Conservation (phyloP, 2,113 vertebrate genomes). For the Ciconia maguari region DNA sequence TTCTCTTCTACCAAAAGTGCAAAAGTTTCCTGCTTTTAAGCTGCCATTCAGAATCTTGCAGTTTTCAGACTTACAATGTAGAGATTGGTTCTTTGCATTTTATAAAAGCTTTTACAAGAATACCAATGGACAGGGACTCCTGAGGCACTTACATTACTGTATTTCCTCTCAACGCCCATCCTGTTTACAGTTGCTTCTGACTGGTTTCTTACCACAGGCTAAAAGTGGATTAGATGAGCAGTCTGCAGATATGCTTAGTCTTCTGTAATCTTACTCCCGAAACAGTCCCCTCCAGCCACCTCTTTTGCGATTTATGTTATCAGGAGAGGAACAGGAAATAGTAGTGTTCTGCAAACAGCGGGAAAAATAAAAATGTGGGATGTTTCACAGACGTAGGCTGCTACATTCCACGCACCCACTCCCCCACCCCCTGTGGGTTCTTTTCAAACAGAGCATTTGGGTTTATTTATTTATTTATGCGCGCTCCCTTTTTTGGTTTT, state of each 20-base stretch:
- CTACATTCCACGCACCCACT: no score
- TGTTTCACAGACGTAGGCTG: not conserved
- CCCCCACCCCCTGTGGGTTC: fast-evolving
- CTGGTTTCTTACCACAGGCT: not conserved
- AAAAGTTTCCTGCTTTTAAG: not conserved
- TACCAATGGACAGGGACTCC: not conserved
- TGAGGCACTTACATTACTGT: fast-evolving
- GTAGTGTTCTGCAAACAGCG: not conserved
- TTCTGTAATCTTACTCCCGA: not conserved
- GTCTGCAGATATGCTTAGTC: not conserved
- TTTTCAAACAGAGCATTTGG: not conserved
- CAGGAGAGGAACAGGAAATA: not conserved
- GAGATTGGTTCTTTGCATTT: not conserved
- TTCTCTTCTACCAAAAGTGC: not conserved
- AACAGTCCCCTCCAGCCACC: not conserved
- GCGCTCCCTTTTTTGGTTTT: not conserved
- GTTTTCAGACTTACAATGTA: not conserved
- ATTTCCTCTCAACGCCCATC: not conserved
- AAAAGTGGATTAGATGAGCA: not conserved
- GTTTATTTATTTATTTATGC: not conserved
- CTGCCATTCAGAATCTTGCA: not conserved
- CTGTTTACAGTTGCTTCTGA: not conserved
- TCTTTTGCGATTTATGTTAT: not conserved
- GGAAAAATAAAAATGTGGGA: not conserved
- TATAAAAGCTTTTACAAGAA: not conserved